Conservation (phyloP, 2,888 invertebrate genomes). For the Drosophila colorata region DNA sequence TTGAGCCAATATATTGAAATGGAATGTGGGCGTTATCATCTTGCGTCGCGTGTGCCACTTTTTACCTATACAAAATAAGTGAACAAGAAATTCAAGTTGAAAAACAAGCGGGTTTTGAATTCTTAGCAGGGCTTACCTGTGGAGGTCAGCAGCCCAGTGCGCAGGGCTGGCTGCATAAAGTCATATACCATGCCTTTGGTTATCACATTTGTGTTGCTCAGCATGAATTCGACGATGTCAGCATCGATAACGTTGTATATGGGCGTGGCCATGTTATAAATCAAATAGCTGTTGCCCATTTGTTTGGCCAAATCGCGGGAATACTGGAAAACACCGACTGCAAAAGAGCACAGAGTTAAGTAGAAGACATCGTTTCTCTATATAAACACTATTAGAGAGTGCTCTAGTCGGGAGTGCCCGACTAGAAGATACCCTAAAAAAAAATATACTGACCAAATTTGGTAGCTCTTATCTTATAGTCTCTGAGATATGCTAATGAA, state of each 20-base stretch:
- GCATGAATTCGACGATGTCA: slow-evolving; percentile 63
- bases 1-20: slow-evolving; percentile 77
- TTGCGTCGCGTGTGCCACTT: slow-evolving; percentile 76
- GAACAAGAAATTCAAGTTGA: not conserved
- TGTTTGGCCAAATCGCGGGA: slow-evolving; percentile 44
- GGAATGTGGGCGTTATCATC: slow-evolving; percentile 72
- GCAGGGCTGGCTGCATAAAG: slow-evolving; percentile 73
- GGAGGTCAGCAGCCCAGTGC: slow-evolving; percentile 71
- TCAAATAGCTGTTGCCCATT: slow-evolving; percentile 55
- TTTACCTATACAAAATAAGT: slow-evolving; percentile 40
- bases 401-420: not conserved
- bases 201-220: slow-evolving; percentile 70
- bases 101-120: not conserved
- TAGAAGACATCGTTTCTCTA: too few species aligned
- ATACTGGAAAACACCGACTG: slow-evolving; percentile 57
- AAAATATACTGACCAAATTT: too few species aligned
- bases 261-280: slow-evolving; percentile 62
- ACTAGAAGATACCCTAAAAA: too few species aligned
- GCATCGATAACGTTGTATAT: slow-evolving; percentile 70
- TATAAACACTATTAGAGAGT: not conserved
- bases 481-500: too few species aligned
- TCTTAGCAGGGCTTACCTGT: slow-evolving; percentile 38
- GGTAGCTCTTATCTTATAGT: too few species aligned
- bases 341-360: not conserved
- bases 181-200: slow-evolving; percentile 71